Conservation (phyloP, 2,888 invertebrate species). For the Atethmia centrago region DNA sequence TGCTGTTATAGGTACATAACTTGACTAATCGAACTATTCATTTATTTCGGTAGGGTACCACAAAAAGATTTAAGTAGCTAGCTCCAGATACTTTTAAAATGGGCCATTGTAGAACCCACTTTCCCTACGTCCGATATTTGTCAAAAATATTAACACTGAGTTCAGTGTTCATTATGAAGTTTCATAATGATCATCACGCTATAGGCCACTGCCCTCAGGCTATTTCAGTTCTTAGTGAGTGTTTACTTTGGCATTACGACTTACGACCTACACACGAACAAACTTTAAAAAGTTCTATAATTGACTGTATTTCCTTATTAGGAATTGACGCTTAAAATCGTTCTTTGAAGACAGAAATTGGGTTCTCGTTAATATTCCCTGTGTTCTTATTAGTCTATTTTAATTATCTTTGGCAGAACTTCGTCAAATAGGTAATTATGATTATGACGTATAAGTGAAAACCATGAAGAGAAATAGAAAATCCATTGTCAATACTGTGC, state of each 20-base stretch:
- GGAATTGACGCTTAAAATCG: conserved; percentile 31
- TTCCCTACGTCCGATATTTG: conserved; percentile 24
- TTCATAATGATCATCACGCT: conserved; percentile 68
- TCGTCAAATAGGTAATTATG: background rate
- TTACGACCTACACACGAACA: conserved; percentile 48
- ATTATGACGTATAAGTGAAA: conserved; percentile 5
- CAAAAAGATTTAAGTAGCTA: background rate
- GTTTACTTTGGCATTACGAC: conserved; percentile 76
- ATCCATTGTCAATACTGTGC: background rate
- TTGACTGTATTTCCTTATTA: conserved; percentile 35
- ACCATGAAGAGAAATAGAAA: background rate
- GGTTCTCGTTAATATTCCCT: background rate
- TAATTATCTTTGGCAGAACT: conserved; percentile 9
- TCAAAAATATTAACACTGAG: conserved; percentile 65
- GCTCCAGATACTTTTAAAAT: background rate
- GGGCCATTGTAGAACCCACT: background rate
- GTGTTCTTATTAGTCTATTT: too few relatives aligned
- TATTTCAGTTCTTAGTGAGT: conserved; percentile 74
- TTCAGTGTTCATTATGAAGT: too few relatives aligned
- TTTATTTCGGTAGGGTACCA: too few relatives aligned
- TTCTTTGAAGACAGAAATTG: background rate
- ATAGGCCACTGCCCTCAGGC: conserved; percentile 78
- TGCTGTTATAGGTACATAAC: background rate
- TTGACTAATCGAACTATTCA: background rate
- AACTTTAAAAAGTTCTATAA: conserved; percentile 14